These are phyloP conservation scores for Struthidea cinerea DNA, from an alignment of 2,113 vertebrate genomes.

Conservation along the genomic window DNA sequence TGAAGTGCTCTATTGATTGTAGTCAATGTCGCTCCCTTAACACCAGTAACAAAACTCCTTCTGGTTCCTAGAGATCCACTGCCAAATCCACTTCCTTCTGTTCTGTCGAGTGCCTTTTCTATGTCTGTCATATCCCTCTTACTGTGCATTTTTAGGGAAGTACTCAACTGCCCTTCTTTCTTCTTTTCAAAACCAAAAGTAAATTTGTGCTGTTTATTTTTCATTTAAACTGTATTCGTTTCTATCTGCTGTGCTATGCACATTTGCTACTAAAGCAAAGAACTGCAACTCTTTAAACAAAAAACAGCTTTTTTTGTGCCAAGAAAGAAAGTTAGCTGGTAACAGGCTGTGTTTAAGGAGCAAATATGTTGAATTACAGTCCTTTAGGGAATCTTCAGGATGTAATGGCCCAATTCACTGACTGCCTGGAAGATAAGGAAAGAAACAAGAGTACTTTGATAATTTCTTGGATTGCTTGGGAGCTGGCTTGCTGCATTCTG, in stretches of 20 bases:
- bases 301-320: background rate
- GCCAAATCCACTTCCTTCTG: background rate
- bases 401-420: background rate
- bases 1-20: background rate
- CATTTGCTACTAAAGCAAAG: background rate
- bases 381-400: background rate
- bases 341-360: background rate
- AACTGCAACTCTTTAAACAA: background rate
- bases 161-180: background rate
- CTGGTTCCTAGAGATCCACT: background rate
- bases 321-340: background rate
- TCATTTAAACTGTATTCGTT: background rate
- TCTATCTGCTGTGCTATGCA: background rate
- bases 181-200: background rate
- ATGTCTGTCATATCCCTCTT: background rate
- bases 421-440: background rate
- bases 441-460: constrained; percentile 13
- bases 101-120: background rate
- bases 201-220: background rate
- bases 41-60: background rate
- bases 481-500: background rate
- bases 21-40: background rate
- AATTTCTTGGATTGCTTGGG: background rate
- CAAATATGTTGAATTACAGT: background rate
- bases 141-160: background rate